Conservation (phyloP, 2,797 vertebrate species). For the Poeciliopsis presidionis region DNA sequence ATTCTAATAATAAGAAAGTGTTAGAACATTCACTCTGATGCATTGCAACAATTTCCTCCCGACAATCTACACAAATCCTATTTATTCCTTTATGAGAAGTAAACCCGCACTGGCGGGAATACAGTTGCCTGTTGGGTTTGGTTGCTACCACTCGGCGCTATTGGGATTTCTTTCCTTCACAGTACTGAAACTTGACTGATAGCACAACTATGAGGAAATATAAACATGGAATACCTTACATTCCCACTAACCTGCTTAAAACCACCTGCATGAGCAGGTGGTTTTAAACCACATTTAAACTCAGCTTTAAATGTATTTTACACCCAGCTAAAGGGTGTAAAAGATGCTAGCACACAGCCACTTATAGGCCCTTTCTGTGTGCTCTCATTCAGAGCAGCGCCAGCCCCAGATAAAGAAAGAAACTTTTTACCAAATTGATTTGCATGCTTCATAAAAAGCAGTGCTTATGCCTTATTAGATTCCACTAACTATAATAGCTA, state of each 20-base stretch:
- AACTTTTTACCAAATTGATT: slow-evolving; percentile 82
- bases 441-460: slow-evolving; percentile 78
- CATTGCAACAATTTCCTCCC: slow-evolving; percentile 81
- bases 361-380: slow-evolving; percentile 11
- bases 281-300: no score
- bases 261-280: slow-evolving; percentile 24
- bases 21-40: slow-evolving; percentile 83
- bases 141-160: slow-evolving; percentile 62
- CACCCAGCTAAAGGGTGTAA: slow-evolving; percentile 12
- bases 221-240: slow-evolving; percentile 41
- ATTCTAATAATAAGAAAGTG: slow-evolving; percentile 86
- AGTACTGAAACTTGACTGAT: slow-evolving; percentile 62
- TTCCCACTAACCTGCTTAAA: slow-evolving; percentile 33
- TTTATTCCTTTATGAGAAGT: slow-evolving; percentile 84
- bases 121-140: slow-evolving; percentile 78
- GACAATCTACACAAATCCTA: slow-evolving; percentile 85
- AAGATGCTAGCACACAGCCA: slow-evolving; percentile 21
- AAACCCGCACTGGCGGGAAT: slow-evolving; percentile 79
- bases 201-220: slow-evolving; percentile 58
- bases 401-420: slow-evolving; percentile 67
- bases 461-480: slow-evolving; percentile 82
- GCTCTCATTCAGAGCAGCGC: slow-evolving; percentile 46
- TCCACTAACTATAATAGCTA: slow-evolving; percentile 76
- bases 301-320: slow-evolving; percentile 9
- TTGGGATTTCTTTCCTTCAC: slow-evolving; percentile 60